Evolutionary conservation across 1,140 invertebrate species (phyloP), one percentile per base, ranked within the genome.

Genomic region (Lordiphosa mommai): DNA sequence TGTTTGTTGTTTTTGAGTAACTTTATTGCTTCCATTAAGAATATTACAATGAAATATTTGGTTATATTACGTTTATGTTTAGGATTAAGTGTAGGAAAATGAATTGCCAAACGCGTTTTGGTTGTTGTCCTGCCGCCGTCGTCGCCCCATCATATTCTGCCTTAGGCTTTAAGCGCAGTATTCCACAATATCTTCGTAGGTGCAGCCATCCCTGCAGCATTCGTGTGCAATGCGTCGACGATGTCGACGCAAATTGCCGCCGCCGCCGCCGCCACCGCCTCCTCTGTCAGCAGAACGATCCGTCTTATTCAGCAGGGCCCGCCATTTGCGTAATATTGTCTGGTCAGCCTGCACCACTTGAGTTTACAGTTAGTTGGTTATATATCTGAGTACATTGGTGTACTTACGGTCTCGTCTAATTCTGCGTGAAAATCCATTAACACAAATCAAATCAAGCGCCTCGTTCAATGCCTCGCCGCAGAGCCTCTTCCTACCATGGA

Each of bases 41-140:
- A 82, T 82, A 73, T 82, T 84, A 82, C 76, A 82, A 76, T 76
- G 68, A 82, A 82, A 84, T 65, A 71, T 82, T 82, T 65, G 38
- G 51, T 58, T 79, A 68, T 68, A 74, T 73, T 74, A 72, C 37
- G 41, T 61, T 76, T 67, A 76, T 59, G 44, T 74, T 70, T 61
- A 51, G 43, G 60, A 40, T 68, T 68, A 76, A 61, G 50, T 79
- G 67, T 72, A 63, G 38, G 29, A 69, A 69, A 79, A 60, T 69
- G 64, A 77, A 60, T 71, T 67, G 53, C 64, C 59, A 67, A 44
- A 51, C 23, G 64, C 34, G 38, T 37, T 57, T 30, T 40, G 37
- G 52, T 41, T 27, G 17, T 32, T 58, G 13, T 36, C 53, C 40
- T 9, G 16, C 10, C 17, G 32, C 17, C 13, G 20, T 58, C 14